Evolutionary conservation across 2,797 vertebrate genomes (phyloP), one percentile per base, ranked within the genome.

Genomic region (Enteromius mattozi): DNA sequence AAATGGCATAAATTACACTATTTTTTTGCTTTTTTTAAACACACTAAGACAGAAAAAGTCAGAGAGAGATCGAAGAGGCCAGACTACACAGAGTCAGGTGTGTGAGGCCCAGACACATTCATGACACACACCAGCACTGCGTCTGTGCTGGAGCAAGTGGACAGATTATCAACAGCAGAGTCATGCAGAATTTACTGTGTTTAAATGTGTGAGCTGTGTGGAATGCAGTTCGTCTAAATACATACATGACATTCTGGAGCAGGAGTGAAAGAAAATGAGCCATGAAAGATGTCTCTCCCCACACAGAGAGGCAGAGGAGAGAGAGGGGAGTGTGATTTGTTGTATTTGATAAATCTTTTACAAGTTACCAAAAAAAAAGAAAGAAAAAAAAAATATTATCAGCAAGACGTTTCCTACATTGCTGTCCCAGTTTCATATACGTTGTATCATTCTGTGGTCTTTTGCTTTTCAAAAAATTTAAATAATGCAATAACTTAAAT

Each of bases 211-310:
- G 87, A 86, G 88, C 83, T 87, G 87, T 56, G 83, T 88, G 93
- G 94, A 95, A 95, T 95, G 94, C 89, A 90, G 92, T 92, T 92
- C 88, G 86, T 90, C 88, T 89, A 92, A 93, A 94, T 93, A 92
- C 92, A 92, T 92, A 90, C 91, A 92, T 94, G 90, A 93, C 86
- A 88, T 65, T 95, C 95, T 95, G 95, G 94, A 93, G 92, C 94
- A 92, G 92, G 92, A 77, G 59, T 30, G 59, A 65, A 82, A 78
- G 80, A 86, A 81, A 81, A 86, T 86, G 21, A 78, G 80, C 81
- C 51, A 72, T 78, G 75, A 82, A 82, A 82, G 42, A 81, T 78
- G 51, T 79, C 10, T 79, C 77, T 63, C 54, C 71, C 24, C 40
- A 75, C 59, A 75, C 65, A 81, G 37, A 78, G 21, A 47, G 40